Evolutionary conservation across 2,888 invertebrate genomes (phyloP).

Genomic region (Ophion ventricosus): DNA sequence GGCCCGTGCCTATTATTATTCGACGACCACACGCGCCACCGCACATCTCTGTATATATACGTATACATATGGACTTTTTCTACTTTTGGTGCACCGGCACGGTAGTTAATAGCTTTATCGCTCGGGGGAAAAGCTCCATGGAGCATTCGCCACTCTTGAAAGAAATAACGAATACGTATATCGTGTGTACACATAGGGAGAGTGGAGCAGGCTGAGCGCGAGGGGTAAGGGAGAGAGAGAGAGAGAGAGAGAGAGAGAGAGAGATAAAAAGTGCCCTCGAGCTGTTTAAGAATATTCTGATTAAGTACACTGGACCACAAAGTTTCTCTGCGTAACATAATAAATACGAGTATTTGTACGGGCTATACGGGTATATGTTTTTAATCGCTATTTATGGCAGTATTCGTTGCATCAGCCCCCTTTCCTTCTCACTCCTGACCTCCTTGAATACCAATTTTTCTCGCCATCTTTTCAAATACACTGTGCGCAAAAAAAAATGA

Average conservation of each 20-base stretch:
- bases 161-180: constrained; percentile 24
- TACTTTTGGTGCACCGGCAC: constrained; percentile 24
- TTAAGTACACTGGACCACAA: constrained; percentile 44
- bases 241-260: background rate
- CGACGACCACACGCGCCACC: constrained; percentile 51
- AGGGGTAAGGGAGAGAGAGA: background rate
- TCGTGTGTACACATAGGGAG: no score
- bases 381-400: constrained; percentile 48
- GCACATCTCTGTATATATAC: background rate
- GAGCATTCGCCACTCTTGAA: constrained; percentile 36
- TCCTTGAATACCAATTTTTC: background rate
- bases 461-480: background rate
- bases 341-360: constrained; percentile 38
- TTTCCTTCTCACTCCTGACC: background rate
- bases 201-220: no score
- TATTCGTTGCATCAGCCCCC: background rate
- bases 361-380: constrained; percentile 16
- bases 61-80: constrained; percentile 31
- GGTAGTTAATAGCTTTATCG: constrained; percentile 61
- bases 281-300: constrained; percentile 56
- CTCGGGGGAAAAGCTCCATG: constrained; percentile 28
- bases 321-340: constrained; percentile 28
- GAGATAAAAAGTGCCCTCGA: background rate
- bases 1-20: constrained; percentile 49
- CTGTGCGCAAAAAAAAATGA: no score